phyloP scores from a whole-genome alignment of 2,113 vertebrate species.

The Neoarius graeffei region DNA sequence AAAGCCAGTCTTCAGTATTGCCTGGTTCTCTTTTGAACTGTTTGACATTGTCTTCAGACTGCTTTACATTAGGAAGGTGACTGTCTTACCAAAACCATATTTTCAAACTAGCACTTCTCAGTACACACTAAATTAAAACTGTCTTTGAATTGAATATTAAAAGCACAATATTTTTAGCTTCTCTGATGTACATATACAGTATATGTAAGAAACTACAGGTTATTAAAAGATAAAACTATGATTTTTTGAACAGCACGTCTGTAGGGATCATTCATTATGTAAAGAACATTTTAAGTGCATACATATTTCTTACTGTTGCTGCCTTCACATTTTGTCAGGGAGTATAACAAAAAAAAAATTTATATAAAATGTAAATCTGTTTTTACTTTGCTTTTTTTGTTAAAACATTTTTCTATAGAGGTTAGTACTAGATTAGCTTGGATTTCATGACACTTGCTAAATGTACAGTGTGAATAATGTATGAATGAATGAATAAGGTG shows the following conservation, averaged over 20 bases:
- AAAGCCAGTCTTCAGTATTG: background rate
- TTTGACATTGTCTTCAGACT: slow-evolving; percentile 8
- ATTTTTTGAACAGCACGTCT: background rate
- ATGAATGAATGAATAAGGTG: slow-evolving; percentile 26
- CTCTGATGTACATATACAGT: background rate
- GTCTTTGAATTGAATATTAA: background rate
- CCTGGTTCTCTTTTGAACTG: slow-evolving; percentile 9
- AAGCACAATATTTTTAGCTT: background rate
- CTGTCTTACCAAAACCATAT: background rate
- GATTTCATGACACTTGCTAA: slow-evolving; percentile 35
- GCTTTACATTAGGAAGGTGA: background rate
- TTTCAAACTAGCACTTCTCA: background rate
- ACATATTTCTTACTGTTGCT: background rate
- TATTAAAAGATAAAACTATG: background rate
- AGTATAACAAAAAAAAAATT: background rate
- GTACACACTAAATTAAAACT: background rate
- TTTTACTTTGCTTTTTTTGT: background rate
- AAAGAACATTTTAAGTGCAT: background rate
- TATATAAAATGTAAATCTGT: background rate
- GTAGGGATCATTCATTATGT: background rate
- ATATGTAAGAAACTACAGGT: background rate
- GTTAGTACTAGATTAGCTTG: slow-evolving; percentile 7
- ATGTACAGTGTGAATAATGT: slow-evolving; percentile 40
- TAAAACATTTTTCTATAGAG: slow-evolving; percentile 7
- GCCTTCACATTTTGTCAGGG: background rate